Percentiles rank a stretch among this genome's conserved stretches.
These are phyloP conservation scores for Oncorhynchus keta DNA, from an alignment of 2,113 vertebrate species.

Conservation along the genomic window DNA sequence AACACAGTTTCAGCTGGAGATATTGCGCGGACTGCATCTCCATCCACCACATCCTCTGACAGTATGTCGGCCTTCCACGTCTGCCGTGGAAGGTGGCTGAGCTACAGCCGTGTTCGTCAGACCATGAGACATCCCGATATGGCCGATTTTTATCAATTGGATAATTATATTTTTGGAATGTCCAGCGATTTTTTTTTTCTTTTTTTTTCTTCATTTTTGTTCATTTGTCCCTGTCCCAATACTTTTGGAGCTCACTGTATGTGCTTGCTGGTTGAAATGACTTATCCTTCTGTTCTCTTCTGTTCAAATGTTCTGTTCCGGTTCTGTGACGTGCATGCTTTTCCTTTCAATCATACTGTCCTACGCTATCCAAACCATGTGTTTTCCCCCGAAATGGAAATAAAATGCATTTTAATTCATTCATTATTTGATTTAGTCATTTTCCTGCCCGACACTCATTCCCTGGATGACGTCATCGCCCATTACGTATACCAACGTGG, in stretches of 20 bases:
- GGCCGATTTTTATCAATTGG: too few relatives aligned
- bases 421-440: slow-evolving; percentile 2
- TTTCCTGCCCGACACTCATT: slow-evolving; percentile 43
- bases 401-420: slow-evolving; percentile 41
- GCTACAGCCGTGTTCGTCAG: too few relatives aligned
- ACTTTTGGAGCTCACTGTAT: not conserved
- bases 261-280: not conserved
- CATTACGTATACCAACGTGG: not conserved
- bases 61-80: too few relatives aligned
- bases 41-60: too few relatives aligned
- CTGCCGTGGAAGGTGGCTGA: too few relatives aligned
- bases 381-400: slow-evolving; percentile 43
- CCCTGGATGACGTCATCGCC: slow-evolving; percentile 13
- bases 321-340: not conserved
- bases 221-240: too few relatives aligned
- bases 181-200: too few relatives aligned
- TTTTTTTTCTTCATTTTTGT: too few relatives aligned
- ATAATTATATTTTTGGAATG: too few relatives aligned
- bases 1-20: too few relatives aligned
- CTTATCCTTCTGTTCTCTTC: slow-evolving; percentile 2
- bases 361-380: not conserved
- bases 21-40: too few relatives aligned
- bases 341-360: not conserved
- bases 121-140: too few relatives aligned
- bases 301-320: not conserved